These are phyloP conservation scores for Palythoa grandiflora DNA, from an alignment of 92 coral and sea anemone genomes.

Conservation along the genomic window DNA sequence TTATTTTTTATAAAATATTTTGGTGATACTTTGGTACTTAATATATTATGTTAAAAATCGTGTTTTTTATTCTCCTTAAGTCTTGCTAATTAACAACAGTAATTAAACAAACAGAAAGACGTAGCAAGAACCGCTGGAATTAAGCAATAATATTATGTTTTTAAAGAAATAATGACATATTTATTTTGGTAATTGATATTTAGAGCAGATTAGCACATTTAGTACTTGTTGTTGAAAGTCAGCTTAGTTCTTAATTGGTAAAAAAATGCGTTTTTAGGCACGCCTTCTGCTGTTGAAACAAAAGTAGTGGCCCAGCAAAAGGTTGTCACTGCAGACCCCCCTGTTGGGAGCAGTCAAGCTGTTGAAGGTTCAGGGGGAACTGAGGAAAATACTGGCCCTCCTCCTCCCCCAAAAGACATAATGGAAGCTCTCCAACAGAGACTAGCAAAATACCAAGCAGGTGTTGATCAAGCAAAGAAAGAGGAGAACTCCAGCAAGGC, in stretches of 20 bases:
- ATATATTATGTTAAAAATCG: too few relatives aligned
- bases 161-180: too few relatives aligned
- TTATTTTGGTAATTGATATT: too few relatives aligned
- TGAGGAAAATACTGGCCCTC: constrained; percentile 66
- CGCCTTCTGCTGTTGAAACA: constrained; percentile 12
- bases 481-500: constrained; percentile 92
- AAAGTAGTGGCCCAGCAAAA: constrained; percentile 17
- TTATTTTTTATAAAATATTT: too few relatives aligned
- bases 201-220: too few relatives aligned
- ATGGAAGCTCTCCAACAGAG: constrained; percentile 95
- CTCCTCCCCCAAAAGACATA: constrained; percentile 91
- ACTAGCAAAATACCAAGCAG: constrained; percentile 81
- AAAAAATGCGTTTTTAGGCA: background rate
- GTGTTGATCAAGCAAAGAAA: constrained; percentile 82
- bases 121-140: too few relatives aligned
- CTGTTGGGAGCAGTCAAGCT: constrained; percentile 27
- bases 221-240: too few relatives aligned
- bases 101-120: too few relatives aligned
- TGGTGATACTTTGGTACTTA: too few relatives aligned
- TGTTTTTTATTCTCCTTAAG: too few relatives aligned
- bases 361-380: constrained; percentile 44
- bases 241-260: background rate
- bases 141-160: too few relatives aligned
- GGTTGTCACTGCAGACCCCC: background rate
- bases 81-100: too few relatives aligned